A percentile compares a stretch with the other conserved stretches of the same genome.
phyloP scores from a whole-genome alignment of 2,888 invertebrate species.

The Leptopilina syphax region DNA sequence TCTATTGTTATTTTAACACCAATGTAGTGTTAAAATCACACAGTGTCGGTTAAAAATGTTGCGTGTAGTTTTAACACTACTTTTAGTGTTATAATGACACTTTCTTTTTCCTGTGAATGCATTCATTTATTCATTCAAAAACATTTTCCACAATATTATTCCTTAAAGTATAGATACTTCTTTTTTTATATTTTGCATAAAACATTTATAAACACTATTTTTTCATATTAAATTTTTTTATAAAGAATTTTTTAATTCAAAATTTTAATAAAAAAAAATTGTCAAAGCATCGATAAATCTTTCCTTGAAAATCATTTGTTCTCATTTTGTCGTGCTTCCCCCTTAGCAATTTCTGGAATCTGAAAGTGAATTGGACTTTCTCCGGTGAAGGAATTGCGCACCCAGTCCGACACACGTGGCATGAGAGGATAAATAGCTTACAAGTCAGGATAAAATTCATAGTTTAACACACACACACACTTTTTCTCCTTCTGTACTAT shows the following conservation, averaged over 20 bases:
- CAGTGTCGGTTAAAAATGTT: no score
- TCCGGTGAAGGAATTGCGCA: background rate
- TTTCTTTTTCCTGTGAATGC: no score
- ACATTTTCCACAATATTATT: no score
- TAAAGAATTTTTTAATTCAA: background rate
- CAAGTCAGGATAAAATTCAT: conserved; percentile 4
- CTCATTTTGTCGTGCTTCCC: background rate
- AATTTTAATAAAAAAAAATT: conserved; percentile 8
- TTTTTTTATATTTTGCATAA: no score
- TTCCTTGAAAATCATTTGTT: conserved; percentile 12
- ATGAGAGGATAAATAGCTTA: conserved; percentile 8
- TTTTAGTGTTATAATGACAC: no score
- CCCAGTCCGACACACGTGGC: conserved; percentile 23
- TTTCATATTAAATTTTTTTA: background rate
- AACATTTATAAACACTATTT: no score
- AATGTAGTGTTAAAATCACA: no score
- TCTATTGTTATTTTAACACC: no score
- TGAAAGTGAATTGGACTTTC: conserved; percentile 27
- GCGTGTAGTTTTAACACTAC: no score
- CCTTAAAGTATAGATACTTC: no score
- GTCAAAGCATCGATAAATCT: background rate
- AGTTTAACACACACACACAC: background rate
- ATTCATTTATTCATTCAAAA: no score
- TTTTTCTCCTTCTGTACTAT: background rate
- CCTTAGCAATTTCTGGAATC: background rate